These are phyloP conservation scores for Hypanus sabinus DNA, from an alignment of 2,113 vertebrate genomes.

Conservation along the genomic window DNA sequence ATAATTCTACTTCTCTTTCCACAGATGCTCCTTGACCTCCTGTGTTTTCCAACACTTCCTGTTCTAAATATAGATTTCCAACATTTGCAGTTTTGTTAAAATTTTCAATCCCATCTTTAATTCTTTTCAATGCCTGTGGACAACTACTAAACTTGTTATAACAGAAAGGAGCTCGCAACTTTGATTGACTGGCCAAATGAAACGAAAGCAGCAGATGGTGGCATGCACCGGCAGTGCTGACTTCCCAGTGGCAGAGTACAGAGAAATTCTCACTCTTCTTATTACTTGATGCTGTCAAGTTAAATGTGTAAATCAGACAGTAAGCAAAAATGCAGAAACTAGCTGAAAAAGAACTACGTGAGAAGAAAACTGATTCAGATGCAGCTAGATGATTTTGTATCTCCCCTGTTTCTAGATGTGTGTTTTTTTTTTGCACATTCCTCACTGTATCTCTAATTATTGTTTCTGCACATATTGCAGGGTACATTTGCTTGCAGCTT, in stretches of 20 bases:
- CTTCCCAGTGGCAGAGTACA: neutral
- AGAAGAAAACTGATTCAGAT: neutral
- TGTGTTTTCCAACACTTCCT: no score
- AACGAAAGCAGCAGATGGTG: neutral
- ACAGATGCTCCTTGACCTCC: no score
- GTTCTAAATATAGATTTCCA: no score
- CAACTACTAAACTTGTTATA: neutral
- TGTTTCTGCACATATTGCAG: neutral
- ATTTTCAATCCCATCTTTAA: no score
- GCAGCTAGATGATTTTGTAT: neutral
- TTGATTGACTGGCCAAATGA: neutral
- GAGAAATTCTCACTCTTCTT: neutral
- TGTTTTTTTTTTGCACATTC: neutral
- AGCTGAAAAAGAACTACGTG: neutral
- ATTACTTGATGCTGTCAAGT: neutral
- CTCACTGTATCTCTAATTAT: neutral
- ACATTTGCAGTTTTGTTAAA: no score
- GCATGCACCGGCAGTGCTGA: neutral
- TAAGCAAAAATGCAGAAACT: neutral
- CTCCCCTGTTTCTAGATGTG: neutral
- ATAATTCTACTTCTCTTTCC: no score
- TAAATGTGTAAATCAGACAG: neutral
- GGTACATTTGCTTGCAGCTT: no score
- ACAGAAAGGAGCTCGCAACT: neutral
- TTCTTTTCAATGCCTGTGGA: no score